Evolutionary conservation across 2,797 vertebrate species (phyloP).

Genomic region (Phalanger gymnotis): DNA sequence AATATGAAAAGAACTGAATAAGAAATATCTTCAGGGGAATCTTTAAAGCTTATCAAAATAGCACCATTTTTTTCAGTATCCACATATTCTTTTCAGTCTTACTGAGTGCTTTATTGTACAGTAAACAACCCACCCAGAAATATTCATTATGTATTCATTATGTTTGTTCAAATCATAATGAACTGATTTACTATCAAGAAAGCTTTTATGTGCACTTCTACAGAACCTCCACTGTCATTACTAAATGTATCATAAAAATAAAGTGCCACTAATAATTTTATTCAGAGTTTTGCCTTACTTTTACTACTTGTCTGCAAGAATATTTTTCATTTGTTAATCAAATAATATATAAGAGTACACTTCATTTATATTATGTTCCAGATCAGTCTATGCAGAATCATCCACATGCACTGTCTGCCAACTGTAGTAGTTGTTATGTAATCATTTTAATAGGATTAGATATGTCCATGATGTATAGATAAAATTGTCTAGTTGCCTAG

Average conservation of each 20-base stretch:
- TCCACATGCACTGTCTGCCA: neutral
- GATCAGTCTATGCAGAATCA: neutral
- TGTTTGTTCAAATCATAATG: slow-evolving; percentile 31
- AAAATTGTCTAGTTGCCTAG: neutral
- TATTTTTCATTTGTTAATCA: neutral
- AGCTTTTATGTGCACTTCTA: neutral
- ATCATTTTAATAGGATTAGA: neutral
- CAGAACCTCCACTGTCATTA: slow-evolving; percentile 13
- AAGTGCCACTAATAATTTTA: slow-evolving; percentile 27
- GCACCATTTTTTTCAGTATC: neutral
- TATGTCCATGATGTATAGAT: neutral
- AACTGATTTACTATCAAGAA: slow-evolving; percentile 54
- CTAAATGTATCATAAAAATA: slow-evolving; percentile 12
- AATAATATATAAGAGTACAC: neutral
- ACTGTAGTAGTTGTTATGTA: neutral
- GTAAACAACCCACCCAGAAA: neutral
- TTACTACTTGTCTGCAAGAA: neutral
- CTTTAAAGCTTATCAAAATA: slow-evolving; percentile 26
- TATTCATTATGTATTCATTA: slow-evolving; percentile 25
- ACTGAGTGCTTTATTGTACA: neutral
- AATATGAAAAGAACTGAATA: neutral
- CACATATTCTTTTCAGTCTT: slow-evolving; percentile 17
- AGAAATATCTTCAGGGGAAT: neutral
- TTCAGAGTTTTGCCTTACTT: neutral
- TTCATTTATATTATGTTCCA: neutral